These are phyloP conservation scores for Plagodis dolabraria DNA, from an alignment of 2,888 invertebrate species.

Conservation along the genomic window DNA sequence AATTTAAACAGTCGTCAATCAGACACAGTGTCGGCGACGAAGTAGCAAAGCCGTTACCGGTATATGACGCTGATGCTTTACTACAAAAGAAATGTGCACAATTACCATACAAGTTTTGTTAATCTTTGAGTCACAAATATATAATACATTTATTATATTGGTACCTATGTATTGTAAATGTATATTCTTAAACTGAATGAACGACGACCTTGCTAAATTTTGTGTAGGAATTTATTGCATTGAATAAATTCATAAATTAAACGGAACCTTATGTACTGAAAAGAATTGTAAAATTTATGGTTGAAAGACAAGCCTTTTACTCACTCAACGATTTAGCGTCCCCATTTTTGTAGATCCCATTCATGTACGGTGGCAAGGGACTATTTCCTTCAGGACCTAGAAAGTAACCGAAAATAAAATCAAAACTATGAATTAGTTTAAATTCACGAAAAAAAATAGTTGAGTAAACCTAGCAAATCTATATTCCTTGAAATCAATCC, in stretches of 20 bases:
- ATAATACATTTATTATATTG: too few relatives aligned
- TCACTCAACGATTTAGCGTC: constrained; percentile 75
- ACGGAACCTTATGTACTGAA: too few relatives aligned
- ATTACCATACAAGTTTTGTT: constrained; percentile 4
- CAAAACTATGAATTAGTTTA: too few relatives aligned
- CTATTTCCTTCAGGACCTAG: constrained; percentile 52
- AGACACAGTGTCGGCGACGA: constrained; percentile 17
- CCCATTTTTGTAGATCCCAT: constrained; percentile 64
- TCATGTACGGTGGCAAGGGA: constrained; percentile 46
- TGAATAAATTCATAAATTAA: too few relatives aligned
- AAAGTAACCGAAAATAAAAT: too few relatives aligned
- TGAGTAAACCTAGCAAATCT: too few relatives aligned
- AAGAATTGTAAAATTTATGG: too few relatives aligned
- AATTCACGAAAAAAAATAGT: too few relatives aligned
- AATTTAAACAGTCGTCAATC: constrained; percentile 29
- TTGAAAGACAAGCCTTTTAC: constrained; percentile 34
- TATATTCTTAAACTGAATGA: background rate
- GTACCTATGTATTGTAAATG: background rate
- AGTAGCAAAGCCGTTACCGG: constrained; percentile 18
- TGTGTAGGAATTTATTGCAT: too few relatives aligned
- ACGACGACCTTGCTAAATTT: constrained; percentile 17
- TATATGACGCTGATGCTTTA: constrained; percentile 18
- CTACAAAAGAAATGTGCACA: constrained; percentile 24
- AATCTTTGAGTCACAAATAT: constrained; percentile 6
- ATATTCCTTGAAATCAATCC: too few relatives aligned